These are phyloP conservation scores for Xylocampa areola DNA, from an alignment of 2,888 invertebrate species.

Conservation along the genomic window DNA sequence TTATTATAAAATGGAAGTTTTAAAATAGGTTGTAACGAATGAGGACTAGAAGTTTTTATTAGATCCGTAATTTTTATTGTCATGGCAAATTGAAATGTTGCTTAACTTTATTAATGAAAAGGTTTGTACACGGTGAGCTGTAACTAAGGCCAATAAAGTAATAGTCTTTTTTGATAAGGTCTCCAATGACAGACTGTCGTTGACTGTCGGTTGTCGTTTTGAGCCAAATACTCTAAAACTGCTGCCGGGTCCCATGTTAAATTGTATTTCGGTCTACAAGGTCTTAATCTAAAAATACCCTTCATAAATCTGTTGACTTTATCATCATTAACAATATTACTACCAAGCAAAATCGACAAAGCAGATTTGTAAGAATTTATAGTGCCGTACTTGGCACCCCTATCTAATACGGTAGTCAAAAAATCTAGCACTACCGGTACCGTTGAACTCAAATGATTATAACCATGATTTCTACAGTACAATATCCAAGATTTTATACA, in stretches of 20 bases:
- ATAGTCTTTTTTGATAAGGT: slow-evolving; percentile 9
- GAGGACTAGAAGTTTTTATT: slow-evolving; percentile 6
- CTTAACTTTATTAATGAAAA: slow-evolving; percentile 6
- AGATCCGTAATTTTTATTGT: slow-evolving; percentile 11
- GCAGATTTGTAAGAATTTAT: slow-evolving; percentile 17
- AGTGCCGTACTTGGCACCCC: slow-evolving; percentile 12
- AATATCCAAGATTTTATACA: slow-evolving; percentile 23
- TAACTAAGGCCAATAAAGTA: too few species aligned
- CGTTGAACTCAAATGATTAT: slow-evolving; percentile 15
- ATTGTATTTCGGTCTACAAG: slow-evolving; percentile 12
- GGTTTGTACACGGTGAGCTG: slow-evolving; percentile 11
- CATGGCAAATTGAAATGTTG: neutral
- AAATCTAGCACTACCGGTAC: slow-evolving; percentile 28
- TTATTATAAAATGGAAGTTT: slow-evolving; percentile 8
- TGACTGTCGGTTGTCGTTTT: slow-evolving; percentile 13
- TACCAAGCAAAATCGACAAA: slow-evolving; percentile 12
- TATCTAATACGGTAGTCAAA: slow-evolving; percentile 16
- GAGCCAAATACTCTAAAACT: slow-evolving; percentile 19
- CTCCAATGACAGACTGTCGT: slow-evolving; percentile 10
- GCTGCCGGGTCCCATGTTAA: slow-evolving; percentile 26
- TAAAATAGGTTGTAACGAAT: slow-evolving; percentile 7
- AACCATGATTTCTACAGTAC: slow-evolving; percentile 14
- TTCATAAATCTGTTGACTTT: slow-evolving; percentile 28
- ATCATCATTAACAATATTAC: slow-evolving; percentile 14
- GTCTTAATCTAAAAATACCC: slow-evolving; percentile 12